A percentile compares a stretch with the other conserved stretches of the same genome.
These are phyloP conservation scores for Torymus texanus DNA, from an alignment of 2,888 invertebrate genomes.

Conservation along the genomic window DNA sequence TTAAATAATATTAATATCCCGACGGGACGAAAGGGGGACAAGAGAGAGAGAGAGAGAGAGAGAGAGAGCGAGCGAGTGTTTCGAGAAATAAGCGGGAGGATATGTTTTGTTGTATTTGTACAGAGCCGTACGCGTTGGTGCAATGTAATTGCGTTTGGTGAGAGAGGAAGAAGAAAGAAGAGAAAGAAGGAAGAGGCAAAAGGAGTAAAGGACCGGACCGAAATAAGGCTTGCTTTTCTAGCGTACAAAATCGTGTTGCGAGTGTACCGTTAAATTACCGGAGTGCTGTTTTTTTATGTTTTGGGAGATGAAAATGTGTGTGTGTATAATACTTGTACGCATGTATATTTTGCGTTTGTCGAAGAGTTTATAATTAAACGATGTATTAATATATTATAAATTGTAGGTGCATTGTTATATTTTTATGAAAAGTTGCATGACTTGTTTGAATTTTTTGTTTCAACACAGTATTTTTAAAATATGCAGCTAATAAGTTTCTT, in stretches of 20 bases:
- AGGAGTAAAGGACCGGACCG: not conserved
- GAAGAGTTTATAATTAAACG: no score
- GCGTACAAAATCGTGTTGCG: constrained; percentile 21
- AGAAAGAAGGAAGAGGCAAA: no score
- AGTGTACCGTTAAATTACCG: constrained; percentile 38
- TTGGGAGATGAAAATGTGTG: no score
- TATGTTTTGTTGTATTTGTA: no score
- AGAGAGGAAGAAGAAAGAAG: not conserved
- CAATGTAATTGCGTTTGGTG: constrained; percentile 14
- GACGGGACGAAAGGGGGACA: not conserved
- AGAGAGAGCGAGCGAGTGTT: not conserved
- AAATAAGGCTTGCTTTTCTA: constrained; percentile 25
- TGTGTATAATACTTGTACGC: no score
- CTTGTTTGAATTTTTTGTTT: no score
- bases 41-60: constrained; percentile 8
- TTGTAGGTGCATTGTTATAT: no score
- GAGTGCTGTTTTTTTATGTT: constrained; percentile 26
- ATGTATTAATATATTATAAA: no score
- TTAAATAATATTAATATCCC: constrained; percentile 49
- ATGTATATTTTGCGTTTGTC: no score
- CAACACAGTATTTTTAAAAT: no score
- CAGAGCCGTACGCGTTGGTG: not conserved
- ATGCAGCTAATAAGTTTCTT: no score
- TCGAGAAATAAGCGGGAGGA: not conserved
- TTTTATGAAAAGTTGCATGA: no score